Conservation (phyloP, 2,888 invertebrate species). For the Caenorhabditis imperialis region DNA sequence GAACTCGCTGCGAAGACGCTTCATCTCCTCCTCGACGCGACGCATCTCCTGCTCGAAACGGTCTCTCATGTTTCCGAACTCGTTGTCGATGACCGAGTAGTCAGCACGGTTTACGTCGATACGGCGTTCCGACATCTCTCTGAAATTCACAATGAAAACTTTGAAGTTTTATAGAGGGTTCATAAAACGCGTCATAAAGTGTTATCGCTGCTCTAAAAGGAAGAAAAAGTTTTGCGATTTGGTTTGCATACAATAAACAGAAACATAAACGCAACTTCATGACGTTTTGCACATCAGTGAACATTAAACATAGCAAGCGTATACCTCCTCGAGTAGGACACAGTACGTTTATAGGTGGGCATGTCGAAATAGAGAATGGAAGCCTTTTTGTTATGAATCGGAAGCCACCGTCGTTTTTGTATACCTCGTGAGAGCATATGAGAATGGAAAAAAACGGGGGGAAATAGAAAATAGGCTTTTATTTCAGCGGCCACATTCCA, state of each 20-base stretch:
- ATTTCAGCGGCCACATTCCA: constrained; percentile 34
- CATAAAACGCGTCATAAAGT: too few species aligned
- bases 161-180: too few species aligned
- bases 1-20: constrained; percentile 76
- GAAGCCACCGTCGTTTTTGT: constrained; percentile 29
- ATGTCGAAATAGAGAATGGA: constrained; percentile 27
- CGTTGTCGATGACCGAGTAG: constrained; percentile 84
- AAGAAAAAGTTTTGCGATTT: neutral
- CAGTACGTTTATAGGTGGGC: constrained; percentile 30
- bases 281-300: neutral
- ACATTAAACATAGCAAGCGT: neutral
- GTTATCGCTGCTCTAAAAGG: too few species aligned
- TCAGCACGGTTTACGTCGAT: constrained; percentile 76
- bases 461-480: constrained; percentile 22
- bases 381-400: constrained; percentile 33
- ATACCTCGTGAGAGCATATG: constrained; percentile 28
- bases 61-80: constrained; percentile 95
- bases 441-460: constrained; percentile 25
- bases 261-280: neutral
- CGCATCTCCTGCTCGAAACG: constrained; percentile 87
- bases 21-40: constrained; percentile 98
- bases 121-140: constrained; percentile 69
- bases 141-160: constrained; percentile 38
- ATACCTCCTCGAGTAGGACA: constrained; percentile 41
- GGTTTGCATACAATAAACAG: too few species aligned